Evolutionary conservation across 2,888 invertebrate genomes (phyloP).

Genomic region (Drosophila fulvimacula): DNA sequence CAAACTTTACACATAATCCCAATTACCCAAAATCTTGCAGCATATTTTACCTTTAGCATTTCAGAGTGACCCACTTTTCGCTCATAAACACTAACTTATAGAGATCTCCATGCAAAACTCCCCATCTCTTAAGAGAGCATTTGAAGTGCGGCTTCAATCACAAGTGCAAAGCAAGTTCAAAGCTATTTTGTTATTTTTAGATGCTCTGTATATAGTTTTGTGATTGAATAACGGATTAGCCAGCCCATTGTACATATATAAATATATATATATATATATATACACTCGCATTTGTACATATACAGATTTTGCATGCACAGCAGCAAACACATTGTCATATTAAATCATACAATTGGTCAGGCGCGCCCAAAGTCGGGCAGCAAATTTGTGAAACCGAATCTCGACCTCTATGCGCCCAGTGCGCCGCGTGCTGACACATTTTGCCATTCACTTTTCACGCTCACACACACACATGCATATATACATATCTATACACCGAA

Average conservation of each 20-base stretch:
- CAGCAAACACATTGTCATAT: conserved; percentile 59
- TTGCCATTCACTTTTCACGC: conserved; percentile 75
- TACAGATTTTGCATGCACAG: conserved; percentile 22
- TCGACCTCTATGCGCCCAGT: conserved; percentile 30
- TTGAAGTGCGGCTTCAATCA: conserved; percentile 14
- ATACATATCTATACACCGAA: conserved; percentile 23
- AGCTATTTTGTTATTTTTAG: conserved; percentile 28
- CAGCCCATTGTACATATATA: conserved; percentile 34
- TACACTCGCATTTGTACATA: conserved; percentile 2
- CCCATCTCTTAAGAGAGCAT: conserved; percentile 21
- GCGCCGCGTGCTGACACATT: conserved; percentile 64
- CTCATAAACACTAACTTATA: background rate
- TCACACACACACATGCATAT: conserved; percentile 24
- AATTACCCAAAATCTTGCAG: background rate
- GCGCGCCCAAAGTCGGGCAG: conserved; percentile 42
- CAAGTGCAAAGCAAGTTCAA: conserved; percentile 3
- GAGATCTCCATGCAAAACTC: background rate
- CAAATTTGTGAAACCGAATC: conserved; percentile 55
- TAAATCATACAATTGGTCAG: conserved; percentile 73
- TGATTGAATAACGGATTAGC: conserved; percentile 67
- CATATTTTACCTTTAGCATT: too few species aligned
- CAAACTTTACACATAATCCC: background rate
- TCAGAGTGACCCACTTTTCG: too few species aligned
- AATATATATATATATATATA: conserved; percentile 28
- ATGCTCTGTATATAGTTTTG: conserved; percentile 42